Conservation (phyloP, 1,140 invertebrate genomes). For the Anoplolepis gracilipes region DNA sequence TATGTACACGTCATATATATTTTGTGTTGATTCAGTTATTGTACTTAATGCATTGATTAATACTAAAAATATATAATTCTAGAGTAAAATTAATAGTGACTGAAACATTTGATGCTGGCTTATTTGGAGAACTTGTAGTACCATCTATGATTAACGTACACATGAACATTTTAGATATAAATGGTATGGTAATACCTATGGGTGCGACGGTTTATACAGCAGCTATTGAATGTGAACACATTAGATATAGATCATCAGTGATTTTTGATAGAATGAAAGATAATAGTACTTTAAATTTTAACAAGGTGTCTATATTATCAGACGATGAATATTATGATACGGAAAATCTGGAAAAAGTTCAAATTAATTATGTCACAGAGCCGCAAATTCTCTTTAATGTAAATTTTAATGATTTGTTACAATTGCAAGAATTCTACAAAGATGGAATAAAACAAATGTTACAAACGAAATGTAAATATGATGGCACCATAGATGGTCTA, state of each 20-base stretch:
- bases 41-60: conserved; percentile 7
- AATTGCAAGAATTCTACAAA: conserved; percentile 83
- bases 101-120: conserved; percentile 92
- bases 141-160: conserved; percentile 90
- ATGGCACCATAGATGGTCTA: conserved; percentile 88
- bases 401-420: conserved; percentile 88
- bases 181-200: conserved; percentile 88
- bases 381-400: conserved; percentile 87
- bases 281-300: conserved; percentile 73
- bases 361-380: conserved; percentile 88
- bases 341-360: conserved; percentile 88
- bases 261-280: conserved; percentile 66
- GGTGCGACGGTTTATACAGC: conserved; percentile 88
- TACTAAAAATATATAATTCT: conserved; percentile 60
- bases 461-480: conserved; percentile 79
- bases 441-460: conserved; percentile 82
- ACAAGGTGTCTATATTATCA: conserved; percentile 71
- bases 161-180: conserved; percentile 86
- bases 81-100: conserved; percentile 90
- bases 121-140: conserved; percentile 91
- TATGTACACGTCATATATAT: no score
- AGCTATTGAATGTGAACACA: conserved; percentile 83
- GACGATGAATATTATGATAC: conserved; percentile 89
- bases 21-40: not conserved
- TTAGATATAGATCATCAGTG: conserved; percentile 77